These are phyloP conservation scores for Lithosia quadra DNA, from an alignment of 2,888 invertebrate genomes.

Conservation along the genomic window DNA sequence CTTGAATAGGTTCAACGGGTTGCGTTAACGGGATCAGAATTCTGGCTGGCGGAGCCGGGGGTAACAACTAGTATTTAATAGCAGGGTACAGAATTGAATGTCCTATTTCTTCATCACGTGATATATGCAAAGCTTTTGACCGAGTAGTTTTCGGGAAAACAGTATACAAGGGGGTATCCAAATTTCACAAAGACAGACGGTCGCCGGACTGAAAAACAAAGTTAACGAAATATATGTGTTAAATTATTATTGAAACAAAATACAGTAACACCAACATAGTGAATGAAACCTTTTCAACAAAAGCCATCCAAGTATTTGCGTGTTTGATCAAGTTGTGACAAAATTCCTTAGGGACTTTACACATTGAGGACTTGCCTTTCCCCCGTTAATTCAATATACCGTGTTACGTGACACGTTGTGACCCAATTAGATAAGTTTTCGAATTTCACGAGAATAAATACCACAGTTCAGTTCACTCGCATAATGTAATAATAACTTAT, in stretches of 20 bases:
- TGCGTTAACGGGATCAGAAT: too few relatives aligned
- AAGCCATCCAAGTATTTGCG: constrained; percentile 7
- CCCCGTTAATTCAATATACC: constrained; percentile 46
- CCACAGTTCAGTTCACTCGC: constrained; percentile 26
- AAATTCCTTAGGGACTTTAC: constrained; percentile 24
- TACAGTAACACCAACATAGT: not conserved
- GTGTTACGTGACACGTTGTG: constrained; percentile 49
- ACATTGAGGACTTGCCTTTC: constrained; percentile 32
- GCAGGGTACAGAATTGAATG: not conserved
- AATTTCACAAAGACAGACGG: too few relatives aligned
- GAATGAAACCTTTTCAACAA: not conserved
- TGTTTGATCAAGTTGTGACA: constrained; percentile 25
- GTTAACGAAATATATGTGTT: too few relatives aligned
- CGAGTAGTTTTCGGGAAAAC: not conserved
- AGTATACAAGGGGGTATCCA: not conserved
- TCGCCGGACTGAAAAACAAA: too few relatives aligned
- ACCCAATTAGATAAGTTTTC: constrained; percentile 63
- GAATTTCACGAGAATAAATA: constrained; percentile 49
- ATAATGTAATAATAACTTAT: constrained; percentile 34
- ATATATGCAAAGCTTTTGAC: too few relatives aligned
- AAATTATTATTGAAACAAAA: not conserved
- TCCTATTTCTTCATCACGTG: too few relatives aligned
- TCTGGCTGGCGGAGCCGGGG: too few relatives aligned
- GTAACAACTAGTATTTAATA: not conserved
- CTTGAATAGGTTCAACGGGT: too few relatives aligned